Evolutionary conservation across 2,888 invertebrate genomes (phyloP), one percentile per base, ranked within the genome.

Genomic region (Zele albiditarsus): DNA sequence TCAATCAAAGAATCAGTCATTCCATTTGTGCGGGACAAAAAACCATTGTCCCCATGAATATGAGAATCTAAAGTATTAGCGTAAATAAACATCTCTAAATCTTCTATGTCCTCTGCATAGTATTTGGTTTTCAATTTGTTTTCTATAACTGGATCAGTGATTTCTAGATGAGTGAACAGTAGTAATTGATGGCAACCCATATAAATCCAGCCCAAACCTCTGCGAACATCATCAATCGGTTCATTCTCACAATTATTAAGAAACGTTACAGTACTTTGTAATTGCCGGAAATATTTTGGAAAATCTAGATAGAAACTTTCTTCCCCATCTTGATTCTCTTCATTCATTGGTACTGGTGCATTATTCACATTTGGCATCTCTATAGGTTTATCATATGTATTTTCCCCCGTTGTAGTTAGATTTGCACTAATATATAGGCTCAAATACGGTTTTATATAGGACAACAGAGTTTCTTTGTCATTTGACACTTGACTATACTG

Each of bases 121-220:
- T 96, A 95, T 62, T 92, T 88, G 12, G 94, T 91, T 89, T 95
- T 95, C 0, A 97, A 88, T 0, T 92, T 91, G 79, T 94, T 92
- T 88, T 96, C 96, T 75, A 94, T 93, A 0, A 96, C 93, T 0
- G 97, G 97, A 90, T 98, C 98, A 5, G 97, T 94, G 0, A 83
- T 78, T 2, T 85, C 86, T 3, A 88, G 74, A 68, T 85, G 86
- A 0, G 82, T 77, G 77, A 87, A 87, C 0, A 88, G 70, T 75
- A 84, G 82, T 3, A 85, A 77, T 68, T 86, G 85, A 23, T 89
- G 77, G 31, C 86, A 85, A 12, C 88, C 89, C 0, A 89, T 74
- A 0, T 84, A 74, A 25, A 85, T 74, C 89, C 88, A 89, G 3
- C 82, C 80, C 73, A 79, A 80, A 2, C 87, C 88, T 62, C 83